phyloP scores from a whole-genome alignment of 2,113 vertebrate species.

The Triplophysa siluroides region DNA sequence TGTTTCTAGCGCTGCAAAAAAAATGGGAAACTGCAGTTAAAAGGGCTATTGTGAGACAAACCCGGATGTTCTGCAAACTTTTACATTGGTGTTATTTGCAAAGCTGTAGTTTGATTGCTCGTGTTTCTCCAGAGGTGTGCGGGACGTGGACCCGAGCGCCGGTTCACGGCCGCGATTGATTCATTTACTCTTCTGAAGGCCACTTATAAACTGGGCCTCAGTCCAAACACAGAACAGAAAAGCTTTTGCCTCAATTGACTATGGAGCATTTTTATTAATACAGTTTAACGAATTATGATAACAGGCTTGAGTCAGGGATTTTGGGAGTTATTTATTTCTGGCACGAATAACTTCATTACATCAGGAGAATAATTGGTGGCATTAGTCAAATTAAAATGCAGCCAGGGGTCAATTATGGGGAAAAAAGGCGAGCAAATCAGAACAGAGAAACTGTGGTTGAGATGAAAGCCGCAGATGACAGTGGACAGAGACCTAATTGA shows the following conservation, averaged over 20 bases:
- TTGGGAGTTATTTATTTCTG: conserved; percentile 46
- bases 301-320: conserved; percentile 33
- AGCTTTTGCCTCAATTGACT: conserved; percentile 59
- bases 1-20: too few relatives aligned
- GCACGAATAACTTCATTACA: conserved; percentile 49
- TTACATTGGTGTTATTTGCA: background rate
- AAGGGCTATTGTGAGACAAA: too few relatives aligned
- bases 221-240: conserved; percentile 42
- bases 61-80: background rate
- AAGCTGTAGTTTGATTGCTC: conserved; percentile 1
- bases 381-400: conserved; percentile 57
- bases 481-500: conserved; percentile 15
- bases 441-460: background rate
- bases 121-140: background rate
- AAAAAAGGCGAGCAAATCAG: conserved; percentile 19
- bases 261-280: conserved; percentile 55
- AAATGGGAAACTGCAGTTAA: too few relatives aligned
- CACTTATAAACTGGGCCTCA: conserved; percentile 38
- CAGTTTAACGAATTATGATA: conserved; percentile 55
- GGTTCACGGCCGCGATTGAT: conserved; percentile 35
- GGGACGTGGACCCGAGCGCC: background rate
- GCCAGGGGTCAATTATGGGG: conserved; percentile 41
- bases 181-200: conserved; percentile 29
- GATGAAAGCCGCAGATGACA: background rate
- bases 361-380: conserved; percentile 49